Base-by-base conservation (phyloP, 2,797 vertebrate species). In the Amniataba percoides region DNA sequence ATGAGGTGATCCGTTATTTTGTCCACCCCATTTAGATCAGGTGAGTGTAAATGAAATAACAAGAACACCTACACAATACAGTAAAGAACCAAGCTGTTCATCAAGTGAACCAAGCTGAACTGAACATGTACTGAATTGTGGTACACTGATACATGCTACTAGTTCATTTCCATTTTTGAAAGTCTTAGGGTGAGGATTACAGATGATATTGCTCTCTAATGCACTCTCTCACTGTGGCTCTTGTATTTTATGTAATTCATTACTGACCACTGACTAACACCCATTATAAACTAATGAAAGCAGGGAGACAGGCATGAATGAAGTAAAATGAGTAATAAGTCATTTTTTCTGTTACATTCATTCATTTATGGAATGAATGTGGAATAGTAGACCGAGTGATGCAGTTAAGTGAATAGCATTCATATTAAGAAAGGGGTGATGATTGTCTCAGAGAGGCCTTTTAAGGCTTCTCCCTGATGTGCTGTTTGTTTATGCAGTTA, bases 231-330 rank as follows among this genome's bases (percentile, higher is more conserved):
- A 36, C 34, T 7, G 6, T 36, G 4, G 34, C 34, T 36, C 34
- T 7, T 62, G 14, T 76, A 40, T 73, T 60, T 4, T 71, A 36
- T 67, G 46, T 66, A 71, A 78, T 74, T 83, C 77, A 69, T 56
- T 0, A 48, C 42, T 56, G 34, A n/a, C 31, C 49, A 14, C 34
- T 52, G 34, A 11, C 60, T 66, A 68, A 18, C 65, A 27, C 21
- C 65, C 0, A 53, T 15, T 63, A 53, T 70, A 59, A 63, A 40
- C n/a, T 60, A 79, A 69, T 79, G 51, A 75, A 82, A 83, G 57
- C 52, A 63, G 27, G 18, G 21, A 69, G 42, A 36, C 19, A 42
- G 70, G 46, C 62, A 61, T 56, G 31, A 56, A 67, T 31, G 27
- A 56, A 66, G 11, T 27, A 71, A 31, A 31, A 31, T 31, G 27